A percentile compares a stretch with the other conserved stretches of the same genome.
phyloP scores from a whole-genome alignment of 2,888 invertebrate genomes.

The Perdita meconis region DNA sequence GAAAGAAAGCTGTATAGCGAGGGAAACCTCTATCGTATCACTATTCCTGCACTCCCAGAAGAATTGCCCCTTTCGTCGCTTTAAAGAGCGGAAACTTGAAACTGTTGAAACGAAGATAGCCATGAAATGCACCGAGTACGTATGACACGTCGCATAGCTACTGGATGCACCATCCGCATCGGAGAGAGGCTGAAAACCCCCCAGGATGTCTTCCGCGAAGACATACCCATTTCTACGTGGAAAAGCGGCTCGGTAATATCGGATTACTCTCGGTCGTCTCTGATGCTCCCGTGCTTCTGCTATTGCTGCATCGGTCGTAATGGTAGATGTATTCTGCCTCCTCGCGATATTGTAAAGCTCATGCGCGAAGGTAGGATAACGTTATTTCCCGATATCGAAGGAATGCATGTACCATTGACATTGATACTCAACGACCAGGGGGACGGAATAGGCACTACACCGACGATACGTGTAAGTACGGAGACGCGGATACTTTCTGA shows the following conservation, averaged over 20 bases:
- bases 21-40: not conserved
- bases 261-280: conserved; percentile 75
- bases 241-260: conserved; percentile 79
- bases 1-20: not conserved
- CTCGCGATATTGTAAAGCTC: conserved; percentile 48
- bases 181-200: conserved; percentile 61
- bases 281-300: conserved; percentile 63
- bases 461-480: not conserved
- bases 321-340: conserved; percentile 45
- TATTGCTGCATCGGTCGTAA: conserved; percentile 59
- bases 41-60: not conserved
- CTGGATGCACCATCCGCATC: conserved; percentile 55
- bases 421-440: conserved; percentile 58
- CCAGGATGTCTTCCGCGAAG: conserved; percentile 59
- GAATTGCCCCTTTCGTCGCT: not conserved
- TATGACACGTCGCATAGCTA: conserved; percentile 35
- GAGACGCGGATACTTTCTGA: conserved; percentile 17
- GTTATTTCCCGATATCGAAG: conserved; percentile 65
- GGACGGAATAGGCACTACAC: conserved; percentile 10
- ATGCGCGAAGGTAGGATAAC: conserved; percentile 55
- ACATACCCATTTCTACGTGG: conserved; percentile 64
- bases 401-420: conserved; percentile 61
- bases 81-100: not conserved
- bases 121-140: conserved; percentile 10
- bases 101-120: conserved; percentile 11